Evolutionary conservation across 2,888 invertebrate genomes (phyloP).

Genomic region (Archips xylosteana): DNA sequence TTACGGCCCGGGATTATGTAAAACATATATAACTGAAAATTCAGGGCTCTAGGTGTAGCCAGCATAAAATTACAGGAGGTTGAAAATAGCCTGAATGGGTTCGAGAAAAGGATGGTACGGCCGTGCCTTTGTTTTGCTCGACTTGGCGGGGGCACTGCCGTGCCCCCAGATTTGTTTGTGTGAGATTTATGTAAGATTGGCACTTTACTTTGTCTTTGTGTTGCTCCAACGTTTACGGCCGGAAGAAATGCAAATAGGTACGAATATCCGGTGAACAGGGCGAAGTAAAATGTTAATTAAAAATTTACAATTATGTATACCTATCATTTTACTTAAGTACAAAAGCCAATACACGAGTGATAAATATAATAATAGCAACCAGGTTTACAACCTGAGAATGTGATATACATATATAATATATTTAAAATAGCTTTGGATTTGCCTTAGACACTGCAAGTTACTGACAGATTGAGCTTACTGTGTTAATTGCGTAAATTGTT

Average conservation of each 20-base stretch:
- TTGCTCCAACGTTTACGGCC: not conserved
- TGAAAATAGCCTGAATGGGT: too few relatives aligned
- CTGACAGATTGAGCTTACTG: conserved; percentile 27
- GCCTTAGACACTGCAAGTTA: conserved; percentile 29
- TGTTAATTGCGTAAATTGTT: conserved; percentile 25
- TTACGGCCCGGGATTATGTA: not conserved
- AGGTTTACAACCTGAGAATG: conserved; percentile 2
- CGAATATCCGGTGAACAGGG: not conserved
- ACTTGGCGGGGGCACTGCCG: too few relatives aligned
- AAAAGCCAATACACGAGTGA: conserved; percentile 4
- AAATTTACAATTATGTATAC: not conserved
- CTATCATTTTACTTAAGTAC: not conserved
- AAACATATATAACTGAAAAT: too few relatives aligned
- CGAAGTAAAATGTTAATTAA: not conserved
- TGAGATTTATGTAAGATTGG: not conserved
- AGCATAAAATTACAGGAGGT: too few relatives aligned
- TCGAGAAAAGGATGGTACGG: too few relatives aligned
- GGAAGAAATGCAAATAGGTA: not conserved
- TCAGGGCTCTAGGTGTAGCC: too few relatives aligned
- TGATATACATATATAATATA: not conserved
- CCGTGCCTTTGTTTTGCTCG: too few relatives aligned
- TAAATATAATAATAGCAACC: conserved; percentile 7
- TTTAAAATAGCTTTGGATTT: conserved; percentile 25
- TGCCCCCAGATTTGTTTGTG: too few relatives aligned
- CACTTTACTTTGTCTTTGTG: not conserved